These are phyloP conservation scores for Cuniculus paca DNA, from an alignment of 2,797 vertebrate genomes.

Conservation along the genomic window DNA sequence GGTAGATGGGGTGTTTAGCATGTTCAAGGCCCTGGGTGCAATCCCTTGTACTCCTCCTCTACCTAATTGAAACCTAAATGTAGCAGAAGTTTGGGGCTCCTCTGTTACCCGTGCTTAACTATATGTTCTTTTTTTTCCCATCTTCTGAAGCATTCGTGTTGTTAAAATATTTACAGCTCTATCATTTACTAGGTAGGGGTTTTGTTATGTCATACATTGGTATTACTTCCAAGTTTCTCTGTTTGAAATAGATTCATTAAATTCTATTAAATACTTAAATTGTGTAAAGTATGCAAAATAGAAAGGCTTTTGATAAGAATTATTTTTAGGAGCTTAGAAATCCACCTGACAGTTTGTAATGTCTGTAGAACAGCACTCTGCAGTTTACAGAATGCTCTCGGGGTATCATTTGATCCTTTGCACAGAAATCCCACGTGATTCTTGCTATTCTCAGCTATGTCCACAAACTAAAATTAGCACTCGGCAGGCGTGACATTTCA, in stretches of 20 bases:
- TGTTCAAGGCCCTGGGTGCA: too few relatives aligned
- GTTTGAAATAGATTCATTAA: neutral
- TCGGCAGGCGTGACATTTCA: conserved; percentile 78
- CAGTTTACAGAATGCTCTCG: neutral
- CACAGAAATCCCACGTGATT: conserved; percentile 83
- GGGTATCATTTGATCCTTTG: conserved; percentile 45
- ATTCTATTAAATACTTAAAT: neutral
- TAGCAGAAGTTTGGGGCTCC: neutral
- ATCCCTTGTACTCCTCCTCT: neutral
- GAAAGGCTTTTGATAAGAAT: neutral
- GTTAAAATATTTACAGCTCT: neutral
- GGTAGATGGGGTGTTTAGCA: neutral
- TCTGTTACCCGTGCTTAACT: neutral
- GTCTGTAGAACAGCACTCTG: neutral
- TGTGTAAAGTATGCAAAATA: conserved; percentile 17
- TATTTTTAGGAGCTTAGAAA: neutral
- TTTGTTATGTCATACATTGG: neutral
- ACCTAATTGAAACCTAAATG: neutral
- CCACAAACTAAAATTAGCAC: conserved; percentile 88
- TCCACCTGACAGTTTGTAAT: neutral
- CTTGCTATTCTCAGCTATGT: conserved; percentile 87
- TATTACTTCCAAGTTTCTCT: conserved; percentile 28
- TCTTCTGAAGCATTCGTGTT: neutral
- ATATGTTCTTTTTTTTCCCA: neutral
- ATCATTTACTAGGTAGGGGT: neutral